phyloP scores from a whole-genome alignment of 1,140 invertebrate species.

The Steinernema khuongi region DNA sequence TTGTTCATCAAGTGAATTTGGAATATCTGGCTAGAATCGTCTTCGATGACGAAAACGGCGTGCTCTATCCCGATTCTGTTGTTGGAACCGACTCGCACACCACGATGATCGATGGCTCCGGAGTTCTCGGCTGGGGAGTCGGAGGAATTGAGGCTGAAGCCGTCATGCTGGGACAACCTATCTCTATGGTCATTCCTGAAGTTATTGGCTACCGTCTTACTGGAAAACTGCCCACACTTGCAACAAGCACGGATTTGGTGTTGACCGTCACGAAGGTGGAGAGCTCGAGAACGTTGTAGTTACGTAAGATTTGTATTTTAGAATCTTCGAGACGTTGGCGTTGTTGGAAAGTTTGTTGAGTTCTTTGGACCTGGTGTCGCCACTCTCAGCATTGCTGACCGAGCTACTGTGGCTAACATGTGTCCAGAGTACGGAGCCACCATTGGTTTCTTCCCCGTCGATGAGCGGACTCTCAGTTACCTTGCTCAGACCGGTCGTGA shows the following conservation, averaged over 20 bases:
- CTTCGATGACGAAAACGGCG: slow-evolving; percentile 67
- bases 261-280: slow-evolving; percentile 91
- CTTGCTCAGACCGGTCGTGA: slow-evolving; percentile 69
- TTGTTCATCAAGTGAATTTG: slow-evolving; percentile 91
- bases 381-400: slow-evolving; percentile 83
- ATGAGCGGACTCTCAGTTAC: slow-evolving; percentile 70
- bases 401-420: slow-evolving; percentile 78
- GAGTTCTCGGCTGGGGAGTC: slow-evolving; percentile 69
- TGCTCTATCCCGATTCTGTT: slow-evolving; percentile 86
- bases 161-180: slow-evolving; percentile 79
- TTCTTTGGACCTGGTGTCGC: slow-evolving; percentile 89
- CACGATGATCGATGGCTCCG: slow-evolving; percentile 92
- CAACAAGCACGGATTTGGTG: slow-evolving; percentile 94
- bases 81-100: slow-evolving; percentile 99
- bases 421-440: slow-evolving; percentile 91
- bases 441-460: slow-evolving; percentile 89
- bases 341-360: slow-evolving; percentile 97
- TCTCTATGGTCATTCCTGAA: slow-evolving; percentile 88
- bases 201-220: slow-evolving; percentile 87
- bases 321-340: slow-evolving; percentile 84
- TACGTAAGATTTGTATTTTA: slow-evolving; percentile 57
- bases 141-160: slow-evolving; percentile 67
- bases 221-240: slow-evolving; percentile 73
- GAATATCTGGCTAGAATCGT: slow-evolving; percentile 75
- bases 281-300: background rate